Evolutionary conservation across 2,888 invertebrate species (phyloP).

Genomic region (Andrena bicolor): DNA sequence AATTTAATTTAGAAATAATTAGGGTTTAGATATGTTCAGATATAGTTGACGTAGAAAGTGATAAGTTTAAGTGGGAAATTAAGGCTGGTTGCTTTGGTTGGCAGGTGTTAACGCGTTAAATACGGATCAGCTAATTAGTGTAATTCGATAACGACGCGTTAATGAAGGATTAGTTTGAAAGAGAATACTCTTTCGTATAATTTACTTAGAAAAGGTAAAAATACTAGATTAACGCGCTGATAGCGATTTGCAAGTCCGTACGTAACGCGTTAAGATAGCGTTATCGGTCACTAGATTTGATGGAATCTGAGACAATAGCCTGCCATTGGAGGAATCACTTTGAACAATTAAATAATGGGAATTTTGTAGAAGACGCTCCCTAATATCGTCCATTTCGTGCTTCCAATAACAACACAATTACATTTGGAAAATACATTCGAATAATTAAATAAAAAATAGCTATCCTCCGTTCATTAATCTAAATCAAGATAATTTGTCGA

Average conservation of each 20-base stretch:
- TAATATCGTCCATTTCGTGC: too few relatives aligned
- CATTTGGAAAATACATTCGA: too few relatives aligned
- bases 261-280: not conserved
- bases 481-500: too few relatives aligned
- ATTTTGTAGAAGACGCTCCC: too few relatives aligned
- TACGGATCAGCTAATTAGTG: not conserved
- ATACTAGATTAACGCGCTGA: not conserved
- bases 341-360: too few relatives aligned
- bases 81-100: not conserved
- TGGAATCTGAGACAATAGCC: too few relatives aligned
- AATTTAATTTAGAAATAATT: not conserved
- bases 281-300: not conserved
- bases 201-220: not conserved
- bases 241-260: not conserved
- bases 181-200: not conserved
- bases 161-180: not conserved
- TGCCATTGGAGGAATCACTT: not conserved
- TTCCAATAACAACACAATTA: too few relatives aligned
- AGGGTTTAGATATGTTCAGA: not conserved
- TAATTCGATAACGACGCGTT: constrained; percentile 1
- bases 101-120: not conserved
- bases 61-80: too few relatives aligned
- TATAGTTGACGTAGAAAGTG: too few relatives aligned
- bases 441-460: too few relatives aligned
- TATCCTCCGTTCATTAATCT: too few relatives aligned